phyloP scores from a whole-genome alignment of 2,113 vertebrate genomes.

The Eptatretus burgeri region DNA sequence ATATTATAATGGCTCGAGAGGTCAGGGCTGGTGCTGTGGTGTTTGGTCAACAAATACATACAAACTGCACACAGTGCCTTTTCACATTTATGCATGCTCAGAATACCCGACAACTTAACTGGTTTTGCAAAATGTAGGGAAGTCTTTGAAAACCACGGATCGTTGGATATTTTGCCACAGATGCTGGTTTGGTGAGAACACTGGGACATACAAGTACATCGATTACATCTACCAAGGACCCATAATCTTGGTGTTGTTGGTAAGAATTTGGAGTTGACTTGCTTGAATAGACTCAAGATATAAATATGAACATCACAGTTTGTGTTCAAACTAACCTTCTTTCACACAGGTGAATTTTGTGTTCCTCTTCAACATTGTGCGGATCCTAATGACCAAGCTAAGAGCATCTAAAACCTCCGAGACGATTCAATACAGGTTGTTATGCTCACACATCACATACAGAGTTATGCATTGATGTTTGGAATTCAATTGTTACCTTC shows the following conservation, averaged over 20 bases:
- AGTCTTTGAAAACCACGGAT: too few species aligned
- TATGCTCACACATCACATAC: too few species aligned
- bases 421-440: slow-evolving; percentile 51
- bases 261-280: slow-evolving; percentile 17
- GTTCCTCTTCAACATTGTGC: slow-evolving; percentile 82
- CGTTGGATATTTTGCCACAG: slow-evolving; percentile 17
- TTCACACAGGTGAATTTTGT: slow-evolving; percentile 58
- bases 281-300: neutral
- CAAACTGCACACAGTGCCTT: too few species aligned
- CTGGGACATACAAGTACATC: slow-evolving; percentile 38
- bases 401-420: slow-evolving; percentile 65
- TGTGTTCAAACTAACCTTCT: neutral
- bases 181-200: slow-evolving; percentile 86
- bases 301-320: neutral
- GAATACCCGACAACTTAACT: too few species aligned
- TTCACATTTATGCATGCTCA: too few species aligned
- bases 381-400: slow-evolving; percentile 81
- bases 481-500: too few species aligned
- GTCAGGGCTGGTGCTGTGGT: too few species aligned
- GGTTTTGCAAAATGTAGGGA: too few species aligned
- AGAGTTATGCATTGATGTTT: too few species aligned
- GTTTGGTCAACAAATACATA: too few species aligned
- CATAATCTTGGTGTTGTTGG: slow-evolving; percentile 85
- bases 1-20: too few species aligned
- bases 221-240: slow-evolving; percentile 97